Conservation (phyloP, 1,140 invertebrate species). For the Camponotus floridanus region DNA sequence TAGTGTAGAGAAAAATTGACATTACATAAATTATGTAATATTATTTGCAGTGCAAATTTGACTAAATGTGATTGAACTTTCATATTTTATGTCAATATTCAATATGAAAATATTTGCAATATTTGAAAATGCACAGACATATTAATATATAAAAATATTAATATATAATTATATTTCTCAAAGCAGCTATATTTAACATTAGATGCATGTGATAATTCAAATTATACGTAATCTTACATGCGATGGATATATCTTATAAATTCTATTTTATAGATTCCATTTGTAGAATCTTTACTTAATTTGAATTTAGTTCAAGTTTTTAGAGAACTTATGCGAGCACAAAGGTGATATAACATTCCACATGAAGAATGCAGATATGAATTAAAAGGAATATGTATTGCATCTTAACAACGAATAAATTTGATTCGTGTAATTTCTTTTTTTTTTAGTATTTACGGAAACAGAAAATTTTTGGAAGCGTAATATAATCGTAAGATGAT, state of each 20-base stretch:
- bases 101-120: neutral
- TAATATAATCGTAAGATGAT: neutral
- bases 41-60: neutral
- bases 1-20: neutral
- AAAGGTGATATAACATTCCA: conserved; percentile 40
- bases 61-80: neutral
- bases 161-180: neutral
- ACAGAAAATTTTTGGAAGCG: neutral
- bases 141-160: neutral
- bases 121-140: neutral
- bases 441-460: neutral
- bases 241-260: neutral
- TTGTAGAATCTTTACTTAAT: neutral
- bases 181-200: neutral
- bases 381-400: neutral
- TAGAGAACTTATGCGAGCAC: conserved; percentile 5
- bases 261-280: conserved; percentile 14
- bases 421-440: neutral
- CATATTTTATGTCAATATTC: neutral
- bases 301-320: neutral
- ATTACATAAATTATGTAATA: neutral
- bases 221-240: neutral
- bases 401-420: conserved; percentile 24
- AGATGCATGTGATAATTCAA: neutral
- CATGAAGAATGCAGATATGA: neutral